These are phyloP conservation scores for Dicentrarchus labrax DNA, from an alignment of 2,113 vertebrate genomes.

Conservation along the genomic window DNA sequence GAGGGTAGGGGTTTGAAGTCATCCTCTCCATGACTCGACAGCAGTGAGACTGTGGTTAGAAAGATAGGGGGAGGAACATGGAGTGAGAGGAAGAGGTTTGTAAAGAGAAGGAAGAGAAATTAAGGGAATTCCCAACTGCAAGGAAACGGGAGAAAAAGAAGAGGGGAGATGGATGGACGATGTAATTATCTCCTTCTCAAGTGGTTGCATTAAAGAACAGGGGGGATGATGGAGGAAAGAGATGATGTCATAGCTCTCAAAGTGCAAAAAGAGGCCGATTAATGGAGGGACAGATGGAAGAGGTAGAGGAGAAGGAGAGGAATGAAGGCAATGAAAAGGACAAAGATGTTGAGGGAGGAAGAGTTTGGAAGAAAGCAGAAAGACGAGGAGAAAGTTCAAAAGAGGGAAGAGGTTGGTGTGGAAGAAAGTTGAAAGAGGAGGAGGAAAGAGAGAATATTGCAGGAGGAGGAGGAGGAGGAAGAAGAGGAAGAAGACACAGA, in stretches of 20 bases:
- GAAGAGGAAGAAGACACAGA: not conserved
- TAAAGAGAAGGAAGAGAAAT: not conserved
- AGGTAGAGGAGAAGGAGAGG: not conserved
- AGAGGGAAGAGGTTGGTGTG: not conserved
- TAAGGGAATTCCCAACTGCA: not conserved
- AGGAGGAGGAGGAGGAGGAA: not conserved
- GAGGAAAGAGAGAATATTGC: not conserved
- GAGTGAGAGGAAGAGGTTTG: not conserved
- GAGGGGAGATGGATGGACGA: not conserved
- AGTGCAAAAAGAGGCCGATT: not conserved
- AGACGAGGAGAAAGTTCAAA: not conserved
- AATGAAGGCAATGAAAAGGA: not conserved
- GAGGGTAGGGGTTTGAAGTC: constrained; percentile 7
- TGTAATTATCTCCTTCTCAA: constrained; percentile 27
- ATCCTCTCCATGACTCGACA: constrained; percentile 19
- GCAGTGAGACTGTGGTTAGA: constrained; percentile 14
- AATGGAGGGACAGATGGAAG: not conserved
- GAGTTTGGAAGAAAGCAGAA: not conserved
- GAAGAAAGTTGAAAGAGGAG: not conserved
- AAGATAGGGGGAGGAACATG: not conserved
- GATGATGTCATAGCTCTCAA: not conserved
- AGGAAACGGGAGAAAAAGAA: not conserved
- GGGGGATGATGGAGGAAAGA: not conserved
- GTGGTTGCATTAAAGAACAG: not conserved
- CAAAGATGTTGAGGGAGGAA: not conserved